Base-by-base conservation (phyloP, 1,140 invertebrate genomes). In the Amyelois transitella region DNA sequence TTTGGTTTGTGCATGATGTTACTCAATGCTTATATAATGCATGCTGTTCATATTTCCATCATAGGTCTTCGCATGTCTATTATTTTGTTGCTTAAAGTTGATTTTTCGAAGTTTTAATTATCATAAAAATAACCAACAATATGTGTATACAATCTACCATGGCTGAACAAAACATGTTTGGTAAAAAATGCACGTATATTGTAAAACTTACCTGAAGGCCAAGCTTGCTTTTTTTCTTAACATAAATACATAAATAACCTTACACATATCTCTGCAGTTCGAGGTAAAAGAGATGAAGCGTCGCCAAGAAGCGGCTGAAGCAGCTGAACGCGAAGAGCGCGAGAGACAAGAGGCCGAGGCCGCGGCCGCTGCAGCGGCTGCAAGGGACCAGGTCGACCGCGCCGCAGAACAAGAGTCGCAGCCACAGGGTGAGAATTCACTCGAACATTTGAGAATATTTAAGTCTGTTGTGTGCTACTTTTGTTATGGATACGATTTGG, bases 261-360 rank as follows among this genome's bases (percentile, higher is more conserved):
- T 25, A 25, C 0, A 20, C 10, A 22, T 28, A 44, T 50, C 32
- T 10, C 66, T 68, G 8, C 81, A 99, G 97, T 99, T 97, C 92
- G 98, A 99, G 91, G 91, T 99, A 86, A 97, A 97, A 89, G 98
- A 99, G 90, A 92, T 97, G 88, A 96, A 97, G 89, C 91, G 96
- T 81, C 91, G 94, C 69, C 93, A 97, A 88, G 94, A 97, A 89
- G 93, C 95, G 73, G 93, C 94, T 28, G 95, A 96, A 74, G 93
- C 95, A 66, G 94, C 94, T 18, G 92, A 94, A 60, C 74, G 90
- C 53, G 88, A 92, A 90, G 79, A 89, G 8, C 71, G 61, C 1
- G 84, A 87, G 60, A 89, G 79, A 49, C 92, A 94, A 67, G 90
- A 91, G 44, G 92, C 92, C 19, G 91, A 89, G 58, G 90, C 90